A percentile compares a stretch with the other conserved stretches of the same genome.
Conservation (phyloP, 2,113 vertebrate species). For the Scytalopus superciliaris region DNA sequence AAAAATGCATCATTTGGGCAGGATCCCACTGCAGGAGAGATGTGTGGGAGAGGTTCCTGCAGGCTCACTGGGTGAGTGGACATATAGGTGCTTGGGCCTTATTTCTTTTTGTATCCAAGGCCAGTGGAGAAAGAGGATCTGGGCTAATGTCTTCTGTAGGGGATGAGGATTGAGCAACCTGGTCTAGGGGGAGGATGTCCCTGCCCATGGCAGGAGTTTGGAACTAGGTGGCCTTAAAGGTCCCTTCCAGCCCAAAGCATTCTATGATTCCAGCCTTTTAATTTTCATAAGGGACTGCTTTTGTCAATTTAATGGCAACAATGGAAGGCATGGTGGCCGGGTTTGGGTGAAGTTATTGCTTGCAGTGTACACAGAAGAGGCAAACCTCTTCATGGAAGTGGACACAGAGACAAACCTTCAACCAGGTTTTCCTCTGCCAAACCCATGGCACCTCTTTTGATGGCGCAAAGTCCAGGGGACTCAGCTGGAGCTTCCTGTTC, state of each 20-base stretch:
- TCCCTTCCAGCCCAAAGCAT: not conserved
- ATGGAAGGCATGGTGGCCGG: fast-evolving
- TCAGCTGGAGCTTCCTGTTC: not conserved
- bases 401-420: not conserved
- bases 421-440: not conserved
- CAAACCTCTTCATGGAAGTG: not conserved
- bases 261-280: not conserved
- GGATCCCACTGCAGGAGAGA: not conserved
- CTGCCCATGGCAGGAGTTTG: not conserved
- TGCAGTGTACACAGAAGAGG: fast-evolving
- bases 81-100: not conserved
- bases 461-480: not conserved
- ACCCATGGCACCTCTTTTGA: not conserved
- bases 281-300: not conserved
- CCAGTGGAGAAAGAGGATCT: not conserved
- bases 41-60: not conserved
- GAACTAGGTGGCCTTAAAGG: not conserved
- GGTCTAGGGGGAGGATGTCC: not conserved
- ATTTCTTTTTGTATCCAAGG: not conserved
- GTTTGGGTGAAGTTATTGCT: not conserved
- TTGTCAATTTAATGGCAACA: fast-evolving
- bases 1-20: fast-evolving
- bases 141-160: not conserved
- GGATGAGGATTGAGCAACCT: not conserved
- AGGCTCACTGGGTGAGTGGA: not conserved